Evolutionary conservation across 2,797 vertebrate species (phyloP), one percentile per base, ranked within the genome.

Genomic region (Remorina albescens): DNA sequence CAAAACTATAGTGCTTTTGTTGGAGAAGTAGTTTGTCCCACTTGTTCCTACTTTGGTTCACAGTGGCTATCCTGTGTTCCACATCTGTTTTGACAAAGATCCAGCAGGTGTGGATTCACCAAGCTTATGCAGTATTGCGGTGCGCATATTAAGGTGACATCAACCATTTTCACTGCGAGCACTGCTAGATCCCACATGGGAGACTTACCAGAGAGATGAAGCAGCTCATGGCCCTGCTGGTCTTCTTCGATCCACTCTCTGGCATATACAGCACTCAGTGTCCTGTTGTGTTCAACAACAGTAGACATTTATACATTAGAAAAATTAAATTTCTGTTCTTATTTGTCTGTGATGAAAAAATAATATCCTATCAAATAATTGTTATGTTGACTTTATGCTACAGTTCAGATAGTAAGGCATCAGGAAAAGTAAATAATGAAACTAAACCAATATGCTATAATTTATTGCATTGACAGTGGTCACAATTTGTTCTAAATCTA

Each of bases 191-290:
- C 39, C 49, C 36, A 16, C 16, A 50, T 6, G 44, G 34, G 34
- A 32, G 39, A 56, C 34, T 50, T 25, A 59, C 71, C 46, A 76
- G 58, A 67, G 13, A 44, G 28, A 49, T 23, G 34, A 39, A 18
- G 50, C 39, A 44, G 39, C 9, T 16, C 13, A 26, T 6, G 30
- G 34, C 30, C 42, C 36, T 37, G 28, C 32, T 51, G 44, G 25
- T 23, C 21, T 63, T 39, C 21, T 28, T 16, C 18, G 21, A 30
- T 51, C 19, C 60, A 34, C 37, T 60, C 39, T n/a, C n/a, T n/a
- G n/a, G n/a, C n/a, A n/a, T n/a, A n/a, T n/a, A n/a, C n/a, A n/a
- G n/a, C n/a, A n/a, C n/a, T n/a, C n/a, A n/a, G n/a, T n/a, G n/a
- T n/a, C n/a, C n/a, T n/a, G n/a, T n/a, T n/a, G n/a, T n/a, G n/a